These are phyloP conservation scores for Carassius gibelio DNA, from an alignment of 2,113 vertebrate genomes.

Conservation along the genomic window DNA sequence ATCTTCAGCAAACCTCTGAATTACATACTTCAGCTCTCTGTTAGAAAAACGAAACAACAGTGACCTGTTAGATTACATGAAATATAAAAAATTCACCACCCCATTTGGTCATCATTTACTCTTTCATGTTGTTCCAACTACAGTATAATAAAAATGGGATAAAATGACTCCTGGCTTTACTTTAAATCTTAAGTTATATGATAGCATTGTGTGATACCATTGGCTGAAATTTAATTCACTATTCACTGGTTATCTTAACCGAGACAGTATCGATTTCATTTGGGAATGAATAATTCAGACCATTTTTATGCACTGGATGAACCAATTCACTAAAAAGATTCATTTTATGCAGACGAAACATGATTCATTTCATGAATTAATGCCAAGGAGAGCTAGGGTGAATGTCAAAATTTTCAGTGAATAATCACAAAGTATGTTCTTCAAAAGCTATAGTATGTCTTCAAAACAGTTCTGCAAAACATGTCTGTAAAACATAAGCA, in stretches of 20 bases:
- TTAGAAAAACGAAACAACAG: slow-evolving; percentile 41
- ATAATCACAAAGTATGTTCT: not conserved
- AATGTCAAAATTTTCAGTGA: not conserved
- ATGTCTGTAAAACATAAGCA: no score
- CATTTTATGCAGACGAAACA: no score
- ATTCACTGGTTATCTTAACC: no score
- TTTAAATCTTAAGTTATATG: no score
- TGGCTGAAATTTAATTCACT: no score
- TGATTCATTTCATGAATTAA: not conserved
- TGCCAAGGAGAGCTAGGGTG: not conserved
- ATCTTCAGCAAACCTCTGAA: slow-evolving; percentile 98
- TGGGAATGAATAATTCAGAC: no score
- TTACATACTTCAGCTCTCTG: slow-evolving; percentile 97
- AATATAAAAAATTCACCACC: not conserved
- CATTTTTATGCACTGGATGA: no score
- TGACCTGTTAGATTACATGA: not conserved
- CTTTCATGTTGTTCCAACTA: not conserved
- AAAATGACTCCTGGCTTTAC: no score
- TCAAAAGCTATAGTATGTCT: not conserved
- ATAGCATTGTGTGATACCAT: no score
- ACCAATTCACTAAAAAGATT: no score
- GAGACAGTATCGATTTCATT: no score
- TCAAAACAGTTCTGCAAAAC: no score
- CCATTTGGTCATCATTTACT: not conserved
- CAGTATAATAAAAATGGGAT: not conserved